Evolutionary conservation across 2,113 vertebrate genomes (phyloP).

Genomic region (Brachionichthys hirsutus): DNA sequence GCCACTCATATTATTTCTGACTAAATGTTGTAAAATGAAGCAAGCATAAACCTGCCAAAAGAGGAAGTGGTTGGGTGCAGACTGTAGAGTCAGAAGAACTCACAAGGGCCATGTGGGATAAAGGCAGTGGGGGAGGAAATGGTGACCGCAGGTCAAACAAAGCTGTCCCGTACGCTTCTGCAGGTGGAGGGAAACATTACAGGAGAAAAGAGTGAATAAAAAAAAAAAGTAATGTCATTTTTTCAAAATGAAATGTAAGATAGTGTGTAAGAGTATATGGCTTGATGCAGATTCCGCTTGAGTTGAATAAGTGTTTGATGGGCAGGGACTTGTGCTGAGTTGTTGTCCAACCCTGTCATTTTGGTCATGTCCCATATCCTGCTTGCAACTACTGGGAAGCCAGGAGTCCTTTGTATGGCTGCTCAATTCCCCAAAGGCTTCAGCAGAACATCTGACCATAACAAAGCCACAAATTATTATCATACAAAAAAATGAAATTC

Average conservation of each 20-base stretch:
- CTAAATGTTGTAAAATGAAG: conserved; percentile 21
- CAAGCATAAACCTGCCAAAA: conserved; percentile 29
- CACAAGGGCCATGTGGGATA: conserved; percentile 22
- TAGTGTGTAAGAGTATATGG: neutral
- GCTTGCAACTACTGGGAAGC: conserved; percentile 41
- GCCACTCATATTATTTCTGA: conserved; percentile 10
- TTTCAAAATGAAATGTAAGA: neutral
- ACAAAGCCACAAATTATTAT: conserved; percentile 71
- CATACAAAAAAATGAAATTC: conserved; percentile 37
- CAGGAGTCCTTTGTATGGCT: conserved; percentile 47
- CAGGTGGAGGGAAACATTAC: conserved; percentile 26
- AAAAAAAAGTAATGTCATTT: too few relatives aligned
- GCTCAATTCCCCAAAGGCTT: conserved; percentile 57
- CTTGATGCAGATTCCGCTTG: conserved; percentile 20
- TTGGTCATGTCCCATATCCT: conserved; percentile 68
- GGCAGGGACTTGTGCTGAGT: conserved; percentile 50
- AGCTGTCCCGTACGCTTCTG: conserved; percentile 15
- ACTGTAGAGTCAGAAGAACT: conserved; percentile 38
- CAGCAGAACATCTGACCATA: conserved; percentile 55
- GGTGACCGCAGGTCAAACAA: conserved; percentile 25
- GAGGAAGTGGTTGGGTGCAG: conserved; percentile 7
- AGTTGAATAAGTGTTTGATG: conserved; percentile 48
- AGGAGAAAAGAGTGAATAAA: conserved; percentile 2
- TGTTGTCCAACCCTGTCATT: conserved; percentile 72
- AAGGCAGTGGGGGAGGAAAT: conserved; percentile 8